Evolutionary conservation across 2,113 vertebrate species (phyloP).

Genomic region (Scopus umbretta): DNA sequence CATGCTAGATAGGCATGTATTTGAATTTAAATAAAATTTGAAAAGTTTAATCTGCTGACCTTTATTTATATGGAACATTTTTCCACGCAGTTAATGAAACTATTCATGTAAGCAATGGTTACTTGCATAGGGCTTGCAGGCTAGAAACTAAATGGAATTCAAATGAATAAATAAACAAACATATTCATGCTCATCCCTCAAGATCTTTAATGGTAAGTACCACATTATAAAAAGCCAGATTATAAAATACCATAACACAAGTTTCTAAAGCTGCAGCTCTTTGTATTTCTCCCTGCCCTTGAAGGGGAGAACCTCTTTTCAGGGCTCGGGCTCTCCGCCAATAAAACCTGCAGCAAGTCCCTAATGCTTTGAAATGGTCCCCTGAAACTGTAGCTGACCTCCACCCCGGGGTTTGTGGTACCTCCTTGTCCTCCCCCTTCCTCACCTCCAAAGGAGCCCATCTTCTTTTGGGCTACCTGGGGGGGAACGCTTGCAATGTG

Average conservation of each 20-base stretch:
- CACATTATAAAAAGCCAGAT: neutral
- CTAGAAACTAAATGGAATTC: conserved; percentile 26
- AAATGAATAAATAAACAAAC: conserved; percentile 24
- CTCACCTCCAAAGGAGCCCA: neutral
- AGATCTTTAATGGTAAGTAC: conserved; percentile 1
- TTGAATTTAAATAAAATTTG: conserved; percentile 18
- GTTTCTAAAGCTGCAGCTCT: neutral
- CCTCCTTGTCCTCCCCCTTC: neutral
- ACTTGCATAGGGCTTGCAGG: neutral
- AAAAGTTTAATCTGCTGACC: neutral
- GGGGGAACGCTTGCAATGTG: neutral
- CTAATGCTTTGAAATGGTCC: neutral
- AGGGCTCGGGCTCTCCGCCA: neutral
- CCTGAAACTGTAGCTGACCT: neutral
- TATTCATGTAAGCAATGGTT: neutral
- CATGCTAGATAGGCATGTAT: neutral
- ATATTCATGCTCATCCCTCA: neutral
- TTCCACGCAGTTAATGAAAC: conserved; percentile 7
- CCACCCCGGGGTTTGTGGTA: neutral
- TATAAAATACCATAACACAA: neutral
- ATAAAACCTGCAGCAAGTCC: neutral
- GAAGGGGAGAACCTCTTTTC: neutral
- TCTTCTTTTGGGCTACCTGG: neutral
- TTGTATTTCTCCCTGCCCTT: neutral
- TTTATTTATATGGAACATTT: conserved; percentile 25